Percentiles rank a stretch among this genome's conserved stretches.
Conservation (phyloP, 2,797 vertebrate species). For the Falco columbarius region DNA sequence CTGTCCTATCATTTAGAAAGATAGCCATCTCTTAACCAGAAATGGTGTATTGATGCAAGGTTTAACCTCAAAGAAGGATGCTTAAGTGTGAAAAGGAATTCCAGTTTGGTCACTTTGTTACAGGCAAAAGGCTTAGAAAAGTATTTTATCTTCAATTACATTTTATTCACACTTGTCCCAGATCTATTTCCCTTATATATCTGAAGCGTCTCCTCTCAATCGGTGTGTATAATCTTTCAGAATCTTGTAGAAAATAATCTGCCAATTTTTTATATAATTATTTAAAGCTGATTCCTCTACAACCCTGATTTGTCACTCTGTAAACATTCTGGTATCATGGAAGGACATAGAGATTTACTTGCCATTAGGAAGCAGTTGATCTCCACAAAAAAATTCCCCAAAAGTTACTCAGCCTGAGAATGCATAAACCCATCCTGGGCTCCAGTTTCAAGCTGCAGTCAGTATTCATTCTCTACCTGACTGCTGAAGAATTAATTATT, state of each 20-base stretch:
- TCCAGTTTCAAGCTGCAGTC: background rate
- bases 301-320: background rate
- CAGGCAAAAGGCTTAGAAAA: background rate
- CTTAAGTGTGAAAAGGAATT: background rate
- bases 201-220: background rate
- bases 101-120: background rate
- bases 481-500: background rate
- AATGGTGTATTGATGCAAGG: background rate
- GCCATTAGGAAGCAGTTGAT: background rate
- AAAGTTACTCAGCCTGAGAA: background rate
- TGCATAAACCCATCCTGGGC: background rate
- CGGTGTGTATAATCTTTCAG: background rate
- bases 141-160: background rate
- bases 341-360: background rate
- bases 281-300: background rate
- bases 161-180: background rate
- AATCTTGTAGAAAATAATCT: background rate
- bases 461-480: background rate
- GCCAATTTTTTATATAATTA: background rate
- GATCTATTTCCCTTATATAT: background rate
- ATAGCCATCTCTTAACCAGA: constrained; percentile 5
- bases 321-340: background rate
- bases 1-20: constrained; percentile 21
- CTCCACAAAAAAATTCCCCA: background rate
- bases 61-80: background rate